Evolutionary conservation across 2,888 invertebrate species (phyloP).

Genomic region (Chelonus formosanus): DNA sequence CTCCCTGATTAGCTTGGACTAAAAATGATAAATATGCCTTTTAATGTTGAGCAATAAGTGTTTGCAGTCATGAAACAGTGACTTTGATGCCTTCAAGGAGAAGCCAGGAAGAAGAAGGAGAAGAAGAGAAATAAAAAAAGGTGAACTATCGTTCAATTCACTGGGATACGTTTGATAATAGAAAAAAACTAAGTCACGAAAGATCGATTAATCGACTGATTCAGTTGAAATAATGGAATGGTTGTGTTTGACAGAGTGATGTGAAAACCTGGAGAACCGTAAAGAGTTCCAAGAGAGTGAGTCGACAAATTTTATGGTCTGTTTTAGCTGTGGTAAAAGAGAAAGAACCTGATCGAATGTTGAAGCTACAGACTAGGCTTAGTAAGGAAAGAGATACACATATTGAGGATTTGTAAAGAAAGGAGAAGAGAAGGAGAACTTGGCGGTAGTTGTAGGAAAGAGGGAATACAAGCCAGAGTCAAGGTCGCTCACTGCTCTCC

Average conservation of each 20-base stretch:
- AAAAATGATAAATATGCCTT: no score
- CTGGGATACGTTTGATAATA: not conserved
- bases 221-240: slow-evolving; percentile 4
- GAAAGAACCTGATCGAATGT: not conserved
- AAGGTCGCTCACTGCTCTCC: slow-evolving; percentile 78
- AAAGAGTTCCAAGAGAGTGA: slow-evolving; percentile 29
- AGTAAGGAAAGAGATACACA: no score
- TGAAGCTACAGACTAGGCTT: not conserved
- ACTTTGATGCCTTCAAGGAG: slow-evolving; percentile 1
- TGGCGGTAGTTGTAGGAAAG: slow-evolving; percentile 32
- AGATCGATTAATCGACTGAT: not conserved
- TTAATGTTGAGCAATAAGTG: no score
- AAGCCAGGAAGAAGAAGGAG: no score
- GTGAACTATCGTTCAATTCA: slow-evolving; percentile 2
- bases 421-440: slow-evolving; percentile 10
- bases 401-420: not conserved
- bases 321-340: not conserved
- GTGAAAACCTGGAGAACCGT: slow-evolving; percentile 11
- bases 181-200: no score
- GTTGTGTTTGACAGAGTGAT: no score
- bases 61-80: not conserved
- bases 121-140: not conserved
- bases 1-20: no score
- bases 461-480: slow-evolving; percentile 67
- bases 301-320: slow-evolving; percentile 7